These are phyloP conservation scores for Notiomystis cincta DNA, from an alignment of 2,113 vertebrate species.

Conservation along the genomic window DNA sequence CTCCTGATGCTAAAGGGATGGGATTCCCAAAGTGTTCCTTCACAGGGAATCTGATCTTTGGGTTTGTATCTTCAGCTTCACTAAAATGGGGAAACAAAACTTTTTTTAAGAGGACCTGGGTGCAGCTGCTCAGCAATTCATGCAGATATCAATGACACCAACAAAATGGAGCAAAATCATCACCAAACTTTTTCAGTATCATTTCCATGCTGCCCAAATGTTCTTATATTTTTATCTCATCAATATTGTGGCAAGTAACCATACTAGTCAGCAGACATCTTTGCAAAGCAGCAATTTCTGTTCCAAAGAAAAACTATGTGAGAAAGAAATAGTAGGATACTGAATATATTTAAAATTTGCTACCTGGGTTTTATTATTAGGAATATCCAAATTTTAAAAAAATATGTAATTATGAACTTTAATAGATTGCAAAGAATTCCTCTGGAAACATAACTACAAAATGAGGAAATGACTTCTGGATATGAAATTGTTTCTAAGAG, in stretches of 20 bases:
- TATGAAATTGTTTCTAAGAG: background rate
- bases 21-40: background rate
- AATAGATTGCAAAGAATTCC: background rate
- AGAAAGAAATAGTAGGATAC: background rate
- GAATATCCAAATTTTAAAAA: background rate
- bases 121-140: background rate
- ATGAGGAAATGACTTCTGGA: background rate
- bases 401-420: background rate
- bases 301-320: background rate
- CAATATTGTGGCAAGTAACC: background rate
- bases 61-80: background rate
- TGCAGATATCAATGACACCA: background rate
- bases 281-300: background rate
- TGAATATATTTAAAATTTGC: background rate
- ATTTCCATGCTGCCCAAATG: background rate
- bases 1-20: background rate
- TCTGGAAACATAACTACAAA: background rate
- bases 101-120: fast-evolving
- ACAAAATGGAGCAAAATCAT: background rate
- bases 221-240: background rate
- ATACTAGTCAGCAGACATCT: background rate
- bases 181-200: background rate
- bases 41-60: background rate
- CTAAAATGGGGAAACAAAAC: background rate
- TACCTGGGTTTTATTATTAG: background rate